A percentile compares a stretch with the other conserved stretches of the same genome.
Conservation (phyloP, 2,888 invertebrate genomes). For the Bursaphelenchus okinawaensis region DNA sequence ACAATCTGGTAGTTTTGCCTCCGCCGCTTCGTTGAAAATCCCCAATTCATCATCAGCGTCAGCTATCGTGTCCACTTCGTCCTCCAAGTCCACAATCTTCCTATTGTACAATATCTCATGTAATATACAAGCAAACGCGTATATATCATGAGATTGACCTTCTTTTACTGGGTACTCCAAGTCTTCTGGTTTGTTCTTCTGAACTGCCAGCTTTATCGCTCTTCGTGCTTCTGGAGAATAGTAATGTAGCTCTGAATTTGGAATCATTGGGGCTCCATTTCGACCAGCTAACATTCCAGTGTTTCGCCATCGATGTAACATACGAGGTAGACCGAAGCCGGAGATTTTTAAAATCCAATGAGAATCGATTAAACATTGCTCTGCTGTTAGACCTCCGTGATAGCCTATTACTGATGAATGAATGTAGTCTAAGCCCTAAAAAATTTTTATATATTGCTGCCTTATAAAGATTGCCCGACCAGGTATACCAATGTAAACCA, state of each 20-base stretch:
- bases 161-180: constrained; percentile 33
- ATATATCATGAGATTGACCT: constrained; percentile 45
- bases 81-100: constrained; percentile 30
- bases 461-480: too few relatives aligned
- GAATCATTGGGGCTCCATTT: constrained; percentile 42
- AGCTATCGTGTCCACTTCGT: constrained; percentile 17
- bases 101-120: constrained; percentile 38
- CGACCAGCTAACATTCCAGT: constrained; percentile 35
- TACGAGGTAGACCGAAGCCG: constrained; percentile 43
- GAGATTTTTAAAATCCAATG: constrained; percentile 55
- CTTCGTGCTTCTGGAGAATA: constrained; percentile 49
- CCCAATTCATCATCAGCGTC: constrained; percentile 41
- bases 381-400: constrained; percentile 47
- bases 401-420: constrained; percentile 41
- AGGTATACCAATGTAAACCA: too few relatives aligned
- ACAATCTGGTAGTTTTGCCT: constrained; percentile 36
- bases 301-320: constrained; percentile 43
- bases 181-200: constrained; percentile 33
- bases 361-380: constrained; percentile 48
- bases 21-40: constrained; percentile 40
- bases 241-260: constrained; percentile 52
- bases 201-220: constrained; percentile 29
- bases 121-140: constrained; percentile 48
- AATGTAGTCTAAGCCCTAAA: constrained; percentile 50
- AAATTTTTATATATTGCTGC: neutral